Percentiles rank a stretch among this genome's conserved stretches.
Conservation (phyloP, 2,888 invertebrate species). For the Amblyteles armatorius region DNA sequence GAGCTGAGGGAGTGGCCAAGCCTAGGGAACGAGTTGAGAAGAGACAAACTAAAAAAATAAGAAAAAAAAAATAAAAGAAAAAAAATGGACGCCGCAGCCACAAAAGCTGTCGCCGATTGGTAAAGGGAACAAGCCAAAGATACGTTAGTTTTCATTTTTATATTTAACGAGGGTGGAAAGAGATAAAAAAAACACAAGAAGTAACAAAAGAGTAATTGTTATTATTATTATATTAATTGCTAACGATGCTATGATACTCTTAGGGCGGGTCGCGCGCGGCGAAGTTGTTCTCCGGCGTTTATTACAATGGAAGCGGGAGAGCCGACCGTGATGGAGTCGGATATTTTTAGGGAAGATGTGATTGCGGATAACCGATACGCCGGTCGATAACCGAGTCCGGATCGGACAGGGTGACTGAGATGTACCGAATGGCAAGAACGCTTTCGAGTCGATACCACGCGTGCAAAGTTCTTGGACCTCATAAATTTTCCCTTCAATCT, state of each 20-base stretch:
- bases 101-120: constrained; percentile 86
- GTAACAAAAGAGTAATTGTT: constrained; percentile 73
- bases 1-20: constrained; percentile 48
- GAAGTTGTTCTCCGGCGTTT: constrained; percentile 45
- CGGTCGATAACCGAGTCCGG: constrained; percentile 59
- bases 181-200: constrained; percentile 60
- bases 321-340: constrained; percentile 32
- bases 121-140: constrained; percentile 95
- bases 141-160: constrained; percentile 90
- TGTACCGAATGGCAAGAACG: not conserved
- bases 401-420: constrained; percentile 69
- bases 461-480: constrained; percentile 52
- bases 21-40: constrained; percentile 77
- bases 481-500: constrained; percentile 17
- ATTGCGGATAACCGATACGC: not conserved
- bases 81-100: constrained; percentile 80
- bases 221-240: constrained; percentile 77
- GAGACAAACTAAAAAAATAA: constrained; percentile 76
- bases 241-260: constrained; percentile 76
- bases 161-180: constrained; percentile 80
- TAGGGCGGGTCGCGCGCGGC: constrained; percentile 70
- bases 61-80: constrained; percentile 73
- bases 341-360: not conserved
- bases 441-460: constrained; percentile 31
- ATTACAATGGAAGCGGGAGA: constrained; percentile 38